phyloP scores from a whole-genome alignment of 2,113 vertebrate species.

The Menura novaehollandiae region DNA sequence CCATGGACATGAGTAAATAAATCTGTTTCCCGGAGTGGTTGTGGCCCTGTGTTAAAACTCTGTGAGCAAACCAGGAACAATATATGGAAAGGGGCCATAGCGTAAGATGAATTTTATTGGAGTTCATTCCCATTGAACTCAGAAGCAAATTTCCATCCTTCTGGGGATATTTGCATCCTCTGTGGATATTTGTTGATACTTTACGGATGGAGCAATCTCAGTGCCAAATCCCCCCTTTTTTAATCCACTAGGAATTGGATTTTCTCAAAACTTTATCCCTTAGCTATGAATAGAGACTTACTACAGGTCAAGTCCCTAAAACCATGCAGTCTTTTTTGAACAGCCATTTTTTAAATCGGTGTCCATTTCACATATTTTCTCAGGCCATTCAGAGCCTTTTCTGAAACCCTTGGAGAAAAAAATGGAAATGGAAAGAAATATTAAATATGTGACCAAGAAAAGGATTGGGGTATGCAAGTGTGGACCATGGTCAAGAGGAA shows the following conservation, averaged over 20 bases:
- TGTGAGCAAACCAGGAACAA: slow-evolving; percentile 23
- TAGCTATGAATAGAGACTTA: not conserved
- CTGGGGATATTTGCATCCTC: not conserved
- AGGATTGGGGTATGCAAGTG: not conserved
- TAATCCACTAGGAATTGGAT: not conserved
- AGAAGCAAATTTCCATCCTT: not conserved
- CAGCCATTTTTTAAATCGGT: not conserved
- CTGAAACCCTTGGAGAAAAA: not conserved
- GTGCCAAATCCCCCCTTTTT: not conserved
- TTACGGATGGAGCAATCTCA: not conserved
- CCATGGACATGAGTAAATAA: slow-evolving; percentile 65
- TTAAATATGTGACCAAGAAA: not conserved
- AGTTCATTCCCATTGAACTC: not conserved
- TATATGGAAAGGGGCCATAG: not conserved
- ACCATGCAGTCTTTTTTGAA: not conserved
- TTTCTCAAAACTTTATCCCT: slow-evolving; percentile 8
- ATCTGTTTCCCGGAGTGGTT: slow-evolving; percentile 56
- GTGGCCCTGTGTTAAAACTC: slow-evolving; percentile 65
- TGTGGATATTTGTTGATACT: not conserved
- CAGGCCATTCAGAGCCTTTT: not conserved
- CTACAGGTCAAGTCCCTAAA: not conserved
- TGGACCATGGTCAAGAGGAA: not conserved
- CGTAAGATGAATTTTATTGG: not conserved
- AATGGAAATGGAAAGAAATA: not conserved
- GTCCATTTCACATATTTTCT: not conserved